phyloP scores from a whole-genome alignment of 2,113 vertebrate genomes.

The Antigone vipio region DNA sequence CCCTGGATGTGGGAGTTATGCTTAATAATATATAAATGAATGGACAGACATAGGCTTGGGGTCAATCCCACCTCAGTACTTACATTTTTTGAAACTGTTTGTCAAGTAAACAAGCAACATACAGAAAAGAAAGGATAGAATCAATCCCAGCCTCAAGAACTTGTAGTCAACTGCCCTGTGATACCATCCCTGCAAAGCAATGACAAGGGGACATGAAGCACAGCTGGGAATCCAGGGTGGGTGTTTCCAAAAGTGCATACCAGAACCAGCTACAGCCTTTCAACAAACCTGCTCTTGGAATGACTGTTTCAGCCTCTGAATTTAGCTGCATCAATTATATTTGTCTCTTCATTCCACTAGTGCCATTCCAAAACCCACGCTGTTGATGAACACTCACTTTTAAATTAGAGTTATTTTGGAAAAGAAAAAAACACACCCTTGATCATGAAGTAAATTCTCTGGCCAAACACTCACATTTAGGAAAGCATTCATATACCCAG shows the following conservation, averaged over 20 bases:
- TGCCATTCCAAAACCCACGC: background rate
- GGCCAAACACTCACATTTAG: background rate
- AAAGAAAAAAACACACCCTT: background rate
- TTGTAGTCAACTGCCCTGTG: background rate
- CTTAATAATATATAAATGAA: background rate
- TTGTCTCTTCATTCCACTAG: background rate
- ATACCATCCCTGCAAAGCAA: background rate
- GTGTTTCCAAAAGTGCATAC: background rate
- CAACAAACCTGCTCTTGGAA: conserved; percentile 10
- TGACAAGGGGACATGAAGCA: background rate
- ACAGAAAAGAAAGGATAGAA: background rate
- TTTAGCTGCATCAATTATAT: background rate
- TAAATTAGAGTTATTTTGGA: background rate
- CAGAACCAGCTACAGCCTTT: background rate
- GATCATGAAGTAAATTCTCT: background rate
- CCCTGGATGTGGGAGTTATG: background rate
- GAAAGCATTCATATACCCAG: background rate
- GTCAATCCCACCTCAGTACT: background rate
- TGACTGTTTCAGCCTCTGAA: background rate
- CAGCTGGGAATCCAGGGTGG: conserved; percentile 47
- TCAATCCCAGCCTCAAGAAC: background rate
- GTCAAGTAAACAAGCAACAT: background rate
- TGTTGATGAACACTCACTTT: background rate
- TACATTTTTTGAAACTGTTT: background rate
- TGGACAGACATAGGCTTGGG: background rate